Percentiles rank a stretch among this genome's conserved stretches.
These are phyloP conservation scores for Dryocosmus kuriphilus DNA, from an alignment of 2,888 invertebrate species.

Conservation along the genomic window DNA sequence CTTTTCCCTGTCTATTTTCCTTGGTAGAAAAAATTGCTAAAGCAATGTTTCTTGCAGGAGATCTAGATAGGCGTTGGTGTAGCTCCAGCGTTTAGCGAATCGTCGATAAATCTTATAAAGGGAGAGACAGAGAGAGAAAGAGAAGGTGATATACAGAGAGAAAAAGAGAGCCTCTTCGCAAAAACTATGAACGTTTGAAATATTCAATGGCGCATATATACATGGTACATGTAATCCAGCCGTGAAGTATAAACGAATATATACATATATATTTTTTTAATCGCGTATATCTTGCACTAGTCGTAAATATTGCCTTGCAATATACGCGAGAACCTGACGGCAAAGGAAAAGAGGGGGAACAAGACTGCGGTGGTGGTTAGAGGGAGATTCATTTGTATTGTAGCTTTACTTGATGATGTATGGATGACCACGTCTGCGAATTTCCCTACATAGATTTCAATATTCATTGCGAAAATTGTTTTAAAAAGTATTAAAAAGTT, in stretches of 20 bases:
- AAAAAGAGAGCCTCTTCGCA: constrained; percentile 41
- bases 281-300: constrained; percentile 38
- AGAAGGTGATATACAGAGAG: not conserved
- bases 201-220: constrained; percentile 35
- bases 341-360: constrained; percentile 43
- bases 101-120: constrained; percentile 31
- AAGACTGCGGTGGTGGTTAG: constrained; percentile 1
- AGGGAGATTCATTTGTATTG: constrained; percentile 36
- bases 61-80: constrained; percentile 32
- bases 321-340: constrained; percentile 42
- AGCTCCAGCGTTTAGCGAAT: constrained; percentile 36
- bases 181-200: constrained; percentile 41
- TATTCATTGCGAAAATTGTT: not conserved
- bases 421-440: not conserved
- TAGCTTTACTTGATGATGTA: constrained; percentile 24
- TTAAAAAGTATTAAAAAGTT: too few relatives aligned
- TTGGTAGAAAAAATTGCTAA: constrained; percentile 37
- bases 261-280: constrained; percentile 33
- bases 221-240: constrained; percentile 36
- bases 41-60: constrained; percentile 29
- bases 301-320: constrained; percentile 42
- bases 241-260: constrained; percentile 35
- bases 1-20: constrained; percentile 26
- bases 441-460: not conserved
- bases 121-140: constrained; percentile 40